Percentiles rank a stretch among this genome's conserved stretches.
Conservation (phyloP, 2,888 invertebrate species). For the Coleophora deauratella region DNA sequence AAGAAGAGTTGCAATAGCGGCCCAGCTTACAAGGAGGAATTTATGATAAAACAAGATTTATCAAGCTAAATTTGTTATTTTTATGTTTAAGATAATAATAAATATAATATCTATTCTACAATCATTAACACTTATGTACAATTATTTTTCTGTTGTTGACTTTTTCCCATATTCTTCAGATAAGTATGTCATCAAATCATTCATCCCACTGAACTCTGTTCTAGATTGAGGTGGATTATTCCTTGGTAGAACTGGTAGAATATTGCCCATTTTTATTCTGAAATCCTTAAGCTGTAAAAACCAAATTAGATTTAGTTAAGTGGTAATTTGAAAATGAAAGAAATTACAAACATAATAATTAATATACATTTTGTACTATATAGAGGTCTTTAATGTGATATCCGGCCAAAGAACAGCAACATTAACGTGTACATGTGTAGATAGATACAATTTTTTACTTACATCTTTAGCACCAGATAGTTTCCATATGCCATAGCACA, state of each 20-base stretch:
- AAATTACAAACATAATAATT: too few relatives aligned
- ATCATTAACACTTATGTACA: conserved; percentile 8
- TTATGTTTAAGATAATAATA: conserved; percentile 5
- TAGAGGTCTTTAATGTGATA: too few relatives aligned
- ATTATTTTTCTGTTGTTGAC: conserved; percentile 28
- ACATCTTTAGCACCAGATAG: conserved; percentile 89
- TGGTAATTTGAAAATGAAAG: too few relatives aligned
- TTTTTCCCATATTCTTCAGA: conserved; percentile 70
- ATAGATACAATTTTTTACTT: conserved; percentile 33
- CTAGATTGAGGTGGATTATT: conserved; percentile 86
- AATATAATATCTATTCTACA: conserved; percentile 9
- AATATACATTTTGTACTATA: too few relatives aligned
- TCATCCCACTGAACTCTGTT: conserved; percentile 89
- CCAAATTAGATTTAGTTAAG: too few relatives aligned
- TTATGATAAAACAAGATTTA: conserved; percentile 90
- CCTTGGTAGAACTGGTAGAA: conserved; percentile 84
- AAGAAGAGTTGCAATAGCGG: conserved; percentile 80
- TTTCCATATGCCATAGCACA: conserved; percentile 92
- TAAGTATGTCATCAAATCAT: conserved; percentile 88
- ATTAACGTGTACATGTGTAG: too few relatives aligned
- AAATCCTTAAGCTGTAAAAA: conserved; percentile 91
- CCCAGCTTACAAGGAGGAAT: conserved; percentile 83
- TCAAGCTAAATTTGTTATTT: conserved; percentile 30
- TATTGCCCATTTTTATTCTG: conserved; percentile 83
- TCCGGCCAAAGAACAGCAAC: too few relatives aligned